Percentiles rank a stretch among this genome's conserved stretches.
phyloP scores from a whole-genome alignment of 2,113 vertebrate species.

The Scomber scombrus region DNA sequence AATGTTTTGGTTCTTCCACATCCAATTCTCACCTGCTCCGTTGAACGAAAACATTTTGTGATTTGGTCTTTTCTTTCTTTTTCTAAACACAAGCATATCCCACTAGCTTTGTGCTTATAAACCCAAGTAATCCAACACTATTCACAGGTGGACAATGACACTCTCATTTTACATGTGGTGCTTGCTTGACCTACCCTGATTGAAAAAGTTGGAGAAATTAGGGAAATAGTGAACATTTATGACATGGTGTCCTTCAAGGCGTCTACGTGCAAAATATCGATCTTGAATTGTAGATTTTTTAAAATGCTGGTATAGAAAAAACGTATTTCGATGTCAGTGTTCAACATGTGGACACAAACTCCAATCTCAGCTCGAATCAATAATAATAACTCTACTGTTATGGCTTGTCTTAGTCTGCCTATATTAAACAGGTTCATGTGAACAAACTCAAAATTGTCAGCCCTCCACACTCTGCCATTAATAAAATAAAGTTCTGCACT shows the following conservation, averaged over 20 bases:
- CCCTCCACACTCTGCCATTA: neutral
- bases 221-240: neutral
- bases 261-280: neutral
- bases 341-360: neutral
- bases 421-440: neutral
- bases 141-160: constrained; percentile 43
- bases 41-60: neutral
- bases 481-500: neutral
- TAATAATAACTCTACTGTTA: too few species aligned
- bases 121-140: constrained; percentile 47
- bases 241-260: neutral
- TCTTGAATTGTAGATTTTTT: neutral
- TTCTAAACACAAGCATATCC: neutral
- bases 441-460: neutral
- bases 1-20: too few species aligned
- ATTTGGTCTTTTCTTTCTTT: neutral
- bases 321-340: too few species aligned
- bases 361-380: neutral
- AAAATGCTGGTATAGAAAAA: neutral
- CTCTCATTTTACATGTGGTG: constrained; percentile 16
- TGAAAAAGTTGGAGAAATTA: neutral
- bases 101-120: neutral
- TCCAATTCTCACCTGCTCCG: neutral
- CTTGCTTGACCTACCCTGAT: constrained; percentile 15
- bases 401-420: too few species aligned